These are phyloP conservation scores for Ailuropoda melanoleuca DNA, from an alignment of 2,113 vertebrate species.

Conservation along the genomic window DNA sequence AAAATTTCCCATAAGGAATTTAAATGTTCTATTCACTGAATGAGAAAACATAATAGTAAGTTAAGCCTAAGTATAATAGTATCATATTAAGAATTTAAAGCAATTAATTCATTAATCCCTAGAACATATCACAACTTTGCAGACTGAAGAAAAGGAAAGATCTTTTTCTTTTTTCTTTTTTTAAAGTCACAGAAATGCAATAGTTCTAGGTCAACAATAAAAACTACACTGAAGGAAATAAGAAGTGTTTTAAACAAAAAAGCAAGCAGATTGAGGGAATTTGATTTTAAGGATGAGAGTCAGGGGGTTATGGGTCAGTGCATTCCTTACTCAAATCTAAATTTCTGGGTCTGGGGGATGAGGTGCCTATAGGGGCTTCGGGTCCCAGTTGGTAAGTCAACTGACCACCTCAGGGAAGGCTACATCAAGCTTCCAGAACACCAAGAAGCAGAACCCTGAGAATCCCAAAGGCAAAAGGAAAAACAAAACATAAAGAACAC, in stretches of 20 bases:
- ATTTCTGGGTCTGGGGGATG: neutral
- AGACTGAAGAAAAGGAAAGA: neutral
- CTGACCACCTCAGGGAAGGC: neutral
- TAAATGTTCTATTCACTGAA: neutral
- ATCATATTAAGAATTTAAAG: neutral
- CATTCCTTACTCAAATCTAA: neutral
- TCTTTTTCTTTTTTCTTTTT: neutral
- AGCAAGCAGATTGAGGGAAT: neutral
- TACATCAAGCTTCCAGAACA: neutral
- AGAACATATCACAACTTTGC: neutral
- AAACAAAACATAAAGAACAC: neutral
- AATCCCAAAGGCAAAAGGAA: neutral
- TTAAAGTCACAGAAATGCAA: neutral
- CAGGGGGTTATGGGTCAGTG: neutral
- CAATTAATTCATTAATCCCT: constrained; percentile 34
- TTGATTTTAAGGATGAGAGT: neutral
- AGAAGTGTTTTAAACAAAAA: neutral
- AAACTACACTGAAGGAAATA: neutral
- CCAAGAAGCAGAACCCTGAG: neutral
- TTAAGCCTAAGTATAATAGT: neutral
- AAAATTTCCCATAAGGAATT: constrained; percentile 36
- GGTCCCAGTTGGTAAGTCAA: neutral
- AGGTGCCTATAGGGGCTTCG: neutral
- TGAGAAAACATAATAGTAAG: constrained; percentile 24
- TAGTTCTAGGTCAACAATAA: neutral